These are phyloP conservation scores for Phymatocera aterrima DNA, from an alignment of 2,888 invertebrate species.

Conservation along the genomic window DNA sequence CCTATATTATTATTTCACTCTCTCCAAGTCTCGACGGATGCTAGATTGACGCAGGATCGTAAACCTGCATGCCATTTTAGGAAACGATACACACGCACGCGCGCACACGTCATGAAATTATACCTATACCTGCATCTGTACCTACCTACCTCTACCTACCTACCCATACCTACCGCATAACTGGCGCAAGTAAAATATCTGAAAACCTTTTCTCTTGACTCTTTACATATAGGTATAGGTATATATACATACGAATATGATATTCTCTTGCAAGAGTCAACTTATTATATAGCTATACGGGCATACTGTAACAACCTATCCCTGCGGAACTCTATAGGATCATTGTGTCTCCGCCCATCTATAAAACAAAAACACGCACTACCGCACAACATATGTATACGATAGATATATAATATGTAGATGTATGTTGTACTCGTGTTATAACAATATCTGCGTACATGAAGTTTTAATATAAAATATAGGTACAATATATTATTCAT, in stretches of 20 bases:
- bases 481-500: too few relatives aligned
- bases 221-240: too few relatives aligned
- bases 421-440: too few relatives aligned
- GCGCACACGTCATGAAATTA: neutral
- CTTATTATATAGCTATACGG: too few relatives aligned
- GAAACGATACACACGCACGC: neutral
- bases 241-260: too few relatives aligned
- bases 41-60: neutral
- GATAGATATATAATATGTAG: neutral
- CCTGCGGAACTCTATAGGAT: neutral
- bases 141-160: neutral
- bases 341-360: constrained; percentile 19
- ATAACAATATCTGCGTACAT: too few relatives aligned
- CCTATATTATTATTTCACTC: neutral
- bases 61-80: constrained; percentile 15
- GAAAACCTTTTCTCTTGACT: neutral
- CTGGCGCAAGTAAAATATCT: neutral
- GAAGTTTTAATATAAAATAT: too few relatives aligned
- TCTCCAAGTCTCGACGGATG: neutral
- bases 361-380: constrained; percentile 14
- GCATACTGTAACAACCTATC: too few relatives aligned
- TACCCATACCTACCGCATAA: too few relatives aligned
- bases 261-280: too few relatives aligned
- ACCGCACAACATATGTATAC: neutral
- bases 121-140: neutral